Percentiles rank a stretch among this genome's conserved stretches.
Conservation (phyloP, 2,797 vertebrate species). For the Crocodylus rhombifer region DNA sequence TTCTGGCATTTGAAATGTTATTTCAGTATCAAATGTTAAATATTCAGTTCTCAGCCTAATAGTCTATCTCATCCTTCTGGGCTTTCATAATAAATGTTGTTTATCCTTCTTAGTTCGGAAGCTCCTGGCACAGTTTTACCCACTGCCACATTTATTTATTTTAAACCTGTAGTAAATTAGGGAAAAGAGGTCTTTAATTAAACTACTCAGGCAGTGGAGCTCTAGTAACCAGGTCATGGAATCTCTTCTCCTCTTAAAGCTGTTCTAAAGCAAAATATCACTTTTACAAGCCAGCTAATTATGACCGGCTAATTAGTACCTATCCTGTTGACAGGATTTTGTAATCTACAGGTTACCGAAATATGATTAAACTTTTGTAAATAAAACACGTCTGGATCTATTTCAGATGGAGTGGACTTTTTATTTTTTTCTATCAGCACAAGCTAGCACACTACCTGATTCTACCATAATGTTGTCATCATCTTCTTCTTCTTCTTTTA, state of each 20-base stretch:
- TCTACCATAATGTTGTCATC: not conserved
- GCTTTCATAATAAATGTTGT: not conserved
- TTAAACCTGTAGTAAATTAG: too few relatives aligned
- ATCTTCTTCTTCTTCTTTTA: not conserved
- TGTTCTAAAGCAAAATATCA: too few relatives aligned
- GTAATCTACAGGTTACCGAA: not conserved
- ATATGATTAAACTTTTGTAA: not conserved
- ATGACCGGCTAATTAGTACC: not conserved
- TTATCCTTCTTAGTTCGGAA: not conserved
- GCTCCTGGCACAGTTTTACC: not conserved
- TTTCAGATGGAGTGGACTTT: fast-evolving
- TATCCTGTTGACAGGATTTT: not conserved
- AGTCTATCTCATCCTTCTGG: not conserved
- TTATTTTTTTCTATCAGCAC: not conserved
- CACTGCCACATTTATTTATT: fast-evolving
- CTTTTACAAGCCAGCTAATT: too few relatives aligned
- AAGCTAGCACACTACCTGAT: fast-evolving
- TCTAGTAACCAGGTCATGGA: not conserved
- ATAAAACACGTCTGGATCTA: too few relatives aligned
- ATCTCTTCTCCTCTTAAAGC: not conserved
- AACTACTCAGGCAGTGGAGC: not conserved
- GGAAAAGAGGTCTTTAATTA: not conserved
- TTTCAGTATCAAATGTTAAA: not conserved
- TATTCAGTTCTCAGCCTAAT: not conserved
- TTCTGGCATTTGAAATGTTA: not conserved